phyloP scores from a whole-genome alignment of 2,113 vertebrate species.

The Anseranas semipalmata region DNA sequence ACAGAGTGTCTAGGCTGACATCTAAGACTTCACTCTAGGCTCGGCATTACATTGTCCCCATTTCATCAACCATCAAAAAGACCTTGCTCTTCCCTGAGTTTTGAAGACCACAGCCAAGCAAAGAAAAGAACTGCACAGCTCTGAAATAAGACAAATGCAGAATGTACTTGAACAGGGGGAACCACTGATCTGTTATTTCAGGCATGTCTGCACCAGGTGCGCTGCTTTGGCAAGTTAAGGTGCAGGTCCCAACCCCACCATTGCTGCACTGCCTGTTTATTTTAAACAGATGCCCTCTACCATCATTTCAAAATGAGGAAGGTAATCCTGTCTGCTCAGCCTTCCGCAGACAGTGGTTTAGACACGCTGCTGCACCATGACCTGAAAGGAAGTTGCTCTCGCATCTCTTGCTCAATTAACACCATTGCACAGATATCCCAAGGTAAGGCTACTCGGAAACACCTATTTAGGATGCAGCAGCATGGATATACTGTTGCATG shows the following conservation, averaged over 20 bases:
- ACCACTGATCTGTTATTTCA: neutral
- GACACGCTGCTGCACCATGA: neutral
- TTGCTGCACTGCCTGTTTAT: neutral
- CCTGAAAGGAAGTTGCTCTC: neutral
- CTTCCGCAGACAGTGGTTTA: neutral
- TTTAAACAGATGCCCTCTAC: constrained; percentile 6
- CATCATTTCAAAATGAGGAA: neutral
- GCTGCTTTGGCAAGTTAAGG: neutral
- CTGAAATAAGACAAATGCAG: neutral
- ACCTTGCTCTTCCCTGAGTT: neutral
- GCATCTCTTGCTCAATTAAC: neutral
- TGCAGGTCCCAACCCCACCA: neutral
- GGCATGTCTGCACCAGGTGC: neutral
- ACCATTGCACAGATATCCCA: neutral
- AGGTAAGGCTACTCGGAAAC: neutral
- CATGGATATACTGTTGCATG: neutral
- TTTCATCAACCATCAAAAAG: neutral
- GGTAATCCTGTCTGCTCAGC: neutral
- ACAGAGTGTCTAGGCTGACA: neutral
- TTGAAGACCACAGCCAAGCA: neutral
- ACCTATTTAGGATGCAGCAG: neutral
- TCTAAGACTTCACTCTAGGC: neutral
- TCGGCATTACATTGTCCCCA: neutral
- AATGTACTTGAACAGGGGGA: neutral
- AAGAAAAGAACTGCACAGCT: neutral